These are phyloP conservation scores for Polydrusus pterygomalis DNA, from an alignment of 2,888 invertebrate genomes.

Conservation along the genomic window DNA sequence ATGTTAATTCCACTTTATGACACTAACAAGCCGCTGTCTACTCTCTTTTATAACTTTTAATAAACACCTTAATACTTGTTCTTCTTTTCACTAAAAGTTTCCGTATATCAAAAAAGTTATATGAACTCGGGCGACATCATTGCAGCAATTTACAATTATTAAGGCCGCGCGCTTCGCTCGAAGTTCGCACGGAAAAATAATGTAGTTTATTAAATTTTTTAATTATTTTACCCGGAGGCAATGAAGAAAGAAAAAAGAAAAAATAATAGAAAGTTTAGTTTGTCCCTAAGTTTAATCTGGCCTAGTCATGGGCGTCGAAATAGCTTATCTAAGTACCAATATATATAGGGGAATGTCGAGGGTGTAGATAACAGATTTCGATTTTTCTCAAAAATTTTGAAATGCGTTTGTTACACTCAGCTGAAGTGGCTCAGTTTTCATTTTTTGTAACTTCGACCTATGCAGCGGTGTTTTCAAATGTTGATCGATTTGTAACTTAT, in stretches of 20 bases:
- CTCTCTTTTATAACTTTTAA: conserved; percentile 22
- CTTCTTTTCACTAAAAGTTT: conserved; percentile 22
- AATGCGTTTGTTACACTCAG: too few species aligned
- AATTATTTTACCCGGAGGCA: background rate
- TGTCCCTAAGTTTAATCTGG: background rate
- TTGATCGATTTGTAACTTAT: too few species aligned
- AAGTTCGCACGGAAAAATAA: background rate
- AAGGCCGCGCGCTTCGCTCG: background rate
- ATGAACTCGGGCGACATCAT: conserved; percentile 22
- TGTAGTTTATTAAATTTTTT: conserved; percentile 28
- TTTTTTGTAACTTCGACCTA: too few species aligned
- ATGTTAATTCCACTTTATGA: background rate
- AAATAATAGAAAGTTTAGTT: background rate
- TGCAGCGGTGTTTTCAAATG: too few species aligned
- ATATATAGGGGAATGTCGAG: too few species aligned
- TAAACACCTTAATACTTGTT: conserved; percentile 28
- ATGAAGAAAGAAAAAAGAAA: background rate
- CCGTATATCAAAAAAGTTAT: conserved; percentile 30
- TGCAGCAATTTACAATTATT: conserved; percentile 26
- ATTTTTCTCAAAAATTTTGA: too few species aligned
- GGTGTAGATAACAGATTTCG: too few species aligned
- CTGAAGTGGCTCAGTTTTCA: too few species aligned
- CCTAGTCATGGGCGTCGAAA: background rate
- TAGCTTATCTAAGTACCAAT: too few species aligned
- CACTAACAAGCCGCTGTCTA: conserved; percentile 1